These are phyloP conservation scores for Centruroides sculpturatus DNA, from an alignment of 1,140 invertebrate species.

Conservation along the genomic window DNA sequence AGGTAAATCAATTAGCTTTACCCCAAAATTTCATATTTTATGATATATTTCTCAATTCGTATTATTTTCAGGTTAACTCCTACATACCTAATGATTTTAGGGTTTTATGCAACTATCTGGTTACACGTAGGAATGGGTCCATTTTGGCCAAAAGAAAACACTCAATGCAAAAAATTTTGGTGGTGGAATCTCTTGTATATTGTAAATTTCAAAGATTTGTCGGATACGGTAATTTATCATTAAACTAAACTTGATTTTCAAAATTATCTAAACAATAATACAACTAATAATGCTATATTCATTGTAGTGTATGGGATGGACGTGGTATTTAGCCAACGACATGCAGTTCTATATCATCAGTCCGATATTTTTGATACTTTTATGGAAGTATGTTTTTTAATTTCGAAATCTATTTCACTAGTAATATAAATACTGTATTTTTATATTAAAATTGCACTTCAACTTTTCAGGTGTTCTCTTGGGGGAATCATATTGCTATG, in stretches of 20 bases:
- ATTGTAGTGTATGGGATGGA: slow-evolving; percentile 57
- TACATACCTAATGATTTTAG: neutral
- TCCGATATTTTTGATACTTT: slow-evolving; percentile 50
- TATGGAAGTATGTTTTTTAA: slow-evolving; percentile 10
- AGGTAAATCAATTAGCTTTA: no score
- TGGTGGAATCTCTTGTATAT: neutral
- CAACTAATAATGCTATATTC: no score
- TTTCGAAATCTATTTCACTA: neutral
- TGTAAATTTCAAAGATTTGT: neutral
- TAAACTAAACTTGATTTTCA: no score
- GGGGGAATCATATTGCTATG: no score
- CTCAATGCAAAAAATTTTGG: slow-evolving; percentile 30
- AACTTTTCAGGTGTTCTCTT: no score
- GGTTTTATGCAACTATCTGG: neutral
- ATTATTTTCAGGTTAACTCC: neutral
- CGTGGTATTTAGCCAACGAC: slow-evolving; percentile 67
- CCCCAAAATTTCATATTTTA: no score
- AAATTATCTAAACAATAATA: no score
- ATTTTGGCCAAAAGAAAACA: neutral
- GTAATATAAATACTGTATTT: no score
- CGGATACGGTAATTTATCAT: neutral
- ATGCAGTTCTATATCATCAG: slow-evolving; percentile 62
- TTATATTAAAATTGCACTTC: no score
- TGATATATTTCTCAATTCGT: no score
- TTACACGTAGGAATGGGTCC: neutral